Conservation (phyloP, 92 coral and sea anemone genomes). For the Palythoa grandis region DNA sequence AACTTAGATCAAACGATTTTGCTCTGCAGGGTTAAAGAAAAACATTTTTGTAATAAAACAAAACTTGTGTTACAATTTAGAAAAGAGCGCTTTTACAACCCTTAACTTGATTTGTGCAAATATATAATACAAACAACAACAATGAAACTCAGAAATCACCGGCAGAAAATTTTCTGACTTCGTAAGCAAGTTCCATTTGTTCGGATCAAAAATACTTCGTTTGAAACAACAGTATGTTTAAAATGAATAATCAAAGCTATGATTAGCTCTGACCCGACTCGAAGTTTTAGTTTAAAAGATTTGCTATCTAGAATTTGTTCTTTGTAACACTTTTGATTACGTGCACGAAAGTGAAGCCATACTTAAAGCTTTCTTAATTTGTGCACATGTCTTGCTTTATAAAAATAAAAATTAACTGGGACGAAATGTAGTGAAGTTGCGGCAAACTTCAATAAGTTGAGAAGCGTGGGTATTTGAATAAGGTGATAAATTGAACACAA, state of each 20-base stretch:
- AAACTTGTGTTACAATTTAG: not conserved
- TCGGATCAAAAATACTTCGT: no score
- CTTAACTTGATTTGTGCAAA: slow-evolving; percentile 1
- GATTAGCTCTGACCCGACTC: no score
- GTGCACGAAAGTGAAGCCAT: not conserved
- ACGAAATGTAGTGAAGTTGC: not conserved
- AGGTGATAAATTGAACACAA: slow-evolving; percentile 1
- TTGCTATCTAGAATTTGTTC: no score
- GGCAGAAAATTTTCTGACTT: not conserved
- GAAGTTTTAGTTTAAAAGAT: no score
- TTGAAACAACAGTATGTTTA: no score
- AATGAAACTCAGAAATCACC: not conserved
- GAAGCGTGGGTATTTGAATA: not conserved
- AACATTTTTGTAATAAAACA: not conserved
- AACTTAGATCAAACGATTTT: not conserved
- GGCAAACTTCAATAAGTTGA: not conserved
- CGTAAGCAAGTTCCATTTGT: no score
- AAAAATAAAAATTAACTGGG: not conserved
- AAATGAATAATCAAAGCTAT: no score
- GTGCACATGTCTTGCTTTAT: not conserved
- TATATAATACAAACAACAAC: not conserved
- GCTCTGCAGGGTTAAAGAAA: not conserved
- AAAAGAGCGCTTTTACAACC: not conserved
- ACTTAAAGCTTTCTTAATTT: not conserved
- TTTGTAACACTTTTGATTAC: not conserved